Conservation (phyloP, 2,888 invertebrate genomes). For the Cephus pygmeus region DNA sequence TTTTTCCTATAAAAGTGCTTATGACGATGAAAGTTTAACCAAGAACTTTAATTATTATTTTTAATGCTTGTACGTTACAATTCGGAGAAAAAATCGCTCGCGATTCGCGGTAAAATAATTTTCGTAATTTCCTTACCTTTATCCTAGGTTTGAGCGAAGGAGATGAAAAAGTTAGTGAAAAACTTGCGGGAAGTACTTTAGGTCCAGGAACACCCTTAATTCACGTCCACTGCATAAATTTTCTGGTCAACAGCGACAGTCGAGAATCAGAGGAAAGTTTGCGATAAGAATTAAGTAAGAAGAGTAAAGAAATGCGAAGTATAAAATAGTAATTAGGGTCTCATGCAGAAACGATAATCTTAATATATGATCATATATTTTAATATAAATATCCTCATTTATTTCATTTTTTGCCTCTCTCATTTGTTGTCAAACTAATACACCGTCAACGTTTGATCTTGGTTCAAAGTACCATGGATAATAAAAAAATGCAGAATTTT, state of each 20-base stretch:
- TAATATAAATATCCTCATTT: neutral
- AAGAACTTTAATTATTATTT: neutral
- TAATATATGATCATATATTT: neutral
- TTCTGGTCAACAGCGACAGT: neutral
- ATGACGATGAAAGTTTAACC: neutral
- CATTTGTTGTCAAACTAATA: neutral
- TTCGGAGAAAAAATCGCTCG: conserved; percentile 1
- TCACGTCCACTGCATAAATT: neutral
- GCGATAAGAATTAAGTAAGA: neutral
- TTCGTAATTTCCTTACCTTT: neutral
- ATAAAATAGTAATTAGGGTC: neutral
- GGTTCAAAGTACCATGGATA: neutral
- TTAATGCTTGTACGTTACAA: neutral
- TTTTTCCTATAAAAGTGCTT: neutral
- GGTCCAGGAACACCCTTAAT: neutral
- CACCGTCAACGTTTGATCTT: neutral
- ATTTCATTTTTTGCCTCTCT: neutral
- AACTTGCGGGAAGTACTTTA: neutral
- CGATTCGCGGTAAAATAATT: neutral
- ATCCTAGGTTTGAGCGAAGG: neutral
- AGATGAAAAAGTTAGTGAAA: neutral
- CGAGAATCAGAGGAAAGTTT: neutral
- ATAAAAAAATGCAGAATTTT: neutral
- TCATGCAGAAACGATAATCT: neutral
- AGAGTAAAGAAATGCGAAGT: neutral